Evolutionary conservation across 2,888 invertebrate genomes (phyloP), one percentile per base, ranked within the genome.

Genomic region (Eupithecia inturbata): DNA sequence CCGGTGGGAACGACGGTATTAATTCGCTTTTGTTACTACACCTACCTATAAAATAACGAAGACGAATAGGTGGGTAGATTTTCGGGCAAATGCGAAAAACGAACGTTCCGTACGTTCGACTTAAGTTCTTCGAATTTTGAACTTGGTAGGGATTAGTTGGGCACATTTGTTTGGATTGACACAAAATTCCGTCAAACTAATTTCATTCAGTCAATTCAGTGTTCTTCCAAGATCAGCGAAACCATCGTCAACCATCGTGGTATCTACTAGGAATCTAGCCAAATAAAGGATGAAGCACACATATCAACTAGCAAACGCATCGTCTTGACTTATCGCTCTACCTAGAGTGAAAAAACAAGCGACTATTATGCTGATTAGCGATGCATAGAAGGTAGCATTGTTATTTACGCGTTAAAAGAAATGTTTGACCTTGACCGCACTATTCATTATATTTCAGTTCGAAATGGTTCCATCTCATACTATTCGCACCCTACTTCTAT

Each of bases 1-100:
- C 88, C 89, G 89, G 89, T 92, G 92, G 92, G 92, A 92, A 92
- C 89, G 89, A 79, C 81, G 86, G 86, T 84, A 88, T 88, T 88
- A 86, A 88, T 88, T 88, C 83, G 85, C 84, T 79, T 81, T 75
- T 82, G 78, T 82, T 81, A 80, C 79, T 75, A 77, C 76, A 72
- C 45, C 53, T 72, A 67, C 69, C 67, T 71, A 70, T 60, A 33
- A 66, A 66, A 66, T 66, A 66, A 66, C 66, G 66, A 66, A 66
- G 66, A 66, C 26, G 66, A 66, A 66, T 66, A 66, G 66, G 22
- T 39, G 19, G 10, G n/a, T 49, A 49, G 53, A 22, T 57, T 57
- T 57, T 26, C 12, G 62, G 19, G 31, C 1, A 9, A 31, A 22
- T 31, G 9, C 62, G 31, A 62, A 31, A 7, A 62, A 62, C 62